Conservation (phyloP, 2,888 invertebrate genomes). For the Pristionchus fissidentatus region DNA sequence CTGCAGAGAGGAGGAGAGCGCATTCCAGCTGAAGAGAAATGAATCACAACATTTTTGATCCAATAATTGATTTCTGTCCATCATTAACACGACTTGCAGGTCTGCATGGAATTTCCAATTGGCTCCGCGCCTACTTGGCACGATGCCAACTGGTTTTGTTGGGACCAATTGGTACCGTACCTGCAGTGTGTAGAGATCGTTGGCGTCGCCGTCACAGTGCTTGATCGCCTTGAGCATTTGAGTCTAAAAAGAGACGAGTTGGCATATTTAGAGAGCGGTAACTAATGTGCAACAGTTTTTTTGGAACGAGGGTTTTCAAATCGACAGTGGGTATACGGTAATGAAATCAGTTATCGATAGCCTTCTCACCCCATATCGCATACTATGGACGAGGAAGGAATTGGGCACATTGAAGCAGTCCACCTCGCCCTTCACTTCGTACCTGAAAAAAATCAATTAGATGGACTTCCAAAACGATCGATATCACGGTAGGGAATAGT, state of each 20-base stretch:
- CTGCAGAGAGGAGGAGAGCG: neutral
- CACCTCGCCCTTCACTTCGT: conserved; percentile 10
- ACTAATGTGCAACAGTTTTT: neutral
- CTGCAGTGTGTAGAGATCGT: conserved; percentile 26
- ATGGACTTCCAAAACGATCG: neutral
- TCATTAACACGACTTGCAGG: too few species aligned
- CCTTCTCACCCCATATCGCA: neutral
- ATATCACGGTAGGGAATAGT: neutral
- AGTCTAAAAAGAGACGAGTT: neutral
- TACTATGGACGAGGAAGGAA: conserved; percentile 1
- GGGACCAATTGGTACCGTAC: too few species aligned
- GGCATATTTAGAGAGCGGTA: neutral
- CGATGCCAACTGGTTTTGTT: too few species aligned
- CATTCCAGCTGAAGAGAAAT: conserved; percentile 9
- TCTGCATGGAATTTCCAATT: too few species aligned
- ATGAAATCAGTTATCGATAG: neutral
- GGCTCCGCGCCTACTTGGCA: too few species aligned
- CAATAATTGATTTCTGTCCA: too few species aligned
- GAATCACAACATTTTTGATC: too few species aligned
- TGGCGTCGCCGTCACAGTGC: conserved; percentile 3
- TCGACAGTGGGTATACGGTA: neutral
- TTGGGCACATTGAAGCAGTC: conserved; percentile 24
- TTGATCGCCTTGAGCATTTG: conserved; percentile 24
- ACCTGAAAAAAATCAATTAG: neutral
- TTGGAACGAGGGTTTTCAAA: neutral